A percentile compares a stretch with the other conserved stretches of the same genome.
Conservation (phyloP, 2,797 vertebrate species). For the Allobates femoralis region DNA sequence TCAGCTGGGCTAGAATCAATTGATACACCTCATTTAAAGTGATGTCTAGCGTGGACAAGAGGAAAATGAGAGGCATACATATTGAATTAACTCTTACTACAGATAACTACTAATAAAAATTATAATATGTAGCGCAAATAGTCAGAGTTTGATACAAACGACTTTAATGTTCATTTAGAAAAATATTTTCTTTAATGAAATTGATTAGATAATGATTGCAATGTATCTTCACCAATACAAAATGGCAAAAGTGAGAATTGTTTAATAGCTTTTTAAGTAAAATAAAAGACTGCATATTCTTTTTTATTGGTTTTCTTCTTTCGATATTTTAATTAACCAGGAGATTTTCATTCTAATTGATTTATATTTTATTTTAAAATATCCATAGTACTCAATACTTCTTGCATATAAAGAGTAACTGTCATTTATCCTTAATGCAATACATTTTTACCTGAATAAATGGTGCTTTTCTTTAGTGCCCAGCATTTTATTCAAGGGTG, state of each 20-base stretch:
- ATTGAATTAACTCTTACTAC: background rate
- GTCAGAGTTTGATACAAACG: background rate
- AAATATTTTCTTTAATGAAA: background rate
- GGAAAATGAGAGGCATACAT: background rate
- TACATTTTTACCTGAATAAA: too few relatives aligned
- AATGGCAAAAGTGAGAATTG: background rate
- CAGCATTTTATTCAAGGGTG: too few relatives aligned
- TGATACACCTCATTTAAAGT: conserved; percentile 49
- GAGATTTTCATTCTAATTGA: background rate
- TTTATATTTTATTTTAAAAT: too few relatives aligned
- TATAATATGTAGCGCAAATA: background rate
- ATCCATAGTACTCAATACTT: too few relatives aligned
- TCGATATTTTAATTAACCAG: background rate
- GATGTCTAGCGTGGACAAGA: background rate
- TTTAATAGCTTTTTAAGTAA: background rate
- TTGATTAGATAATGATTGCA: background rate
- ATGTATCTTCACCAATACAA: background rate
- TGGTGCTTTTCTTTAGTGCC: too few relatives aligned
- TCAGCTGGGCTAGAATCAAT: conserved; percentile 10
- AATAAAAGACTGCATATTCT: background rate
- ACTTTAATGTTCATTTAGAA: background rate
- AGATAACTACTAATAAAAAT: conserved; percentile 44
- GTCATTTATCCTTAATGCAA: too few relatives aligned
- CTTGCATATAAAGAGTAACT: too few relatives aligned
- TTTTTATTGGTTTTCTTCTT: background rate